Evolutionary conservation across 2,888 invertebrate species (phyloP).

Genomic region (Xanthostigma xanthostigma): DNA sequence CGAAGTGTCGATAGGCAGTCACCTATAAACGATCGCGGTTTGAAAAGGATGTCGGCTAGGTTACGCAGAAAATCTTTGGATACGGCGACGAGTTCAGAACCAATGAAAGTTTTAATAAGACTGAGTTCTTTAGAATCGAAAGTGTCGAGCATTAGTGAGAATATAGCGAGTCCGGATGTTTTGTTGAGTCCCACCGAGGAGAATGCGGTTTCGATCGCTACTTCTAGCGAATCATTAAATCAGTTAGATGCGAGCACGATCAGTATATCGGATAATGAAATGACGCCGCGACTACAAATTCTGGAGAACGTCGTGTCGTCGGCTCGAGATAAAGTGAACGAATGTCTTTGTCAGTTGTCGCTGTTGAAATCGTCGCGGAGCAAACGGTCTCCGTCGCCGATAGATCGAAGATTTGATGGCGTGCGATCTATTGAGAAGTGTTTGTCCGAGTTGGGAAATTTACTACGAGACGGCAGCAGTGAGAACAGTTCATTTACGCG

Average conservation of each 20-base stretch:
- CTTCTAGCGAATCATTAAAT: slow-evolving; percentile 41
- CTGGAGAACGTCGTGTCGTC: slow-evolving; percentile 45
- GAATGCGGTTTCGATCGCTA: slow-evolving; percentile 19
- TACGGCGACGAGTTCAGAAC: slow-evolving; percentile 61
- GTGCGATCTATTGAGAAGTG: slow-evolving; percentile 47
- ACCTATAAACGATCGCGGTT: slow-evolving; percentile 31
- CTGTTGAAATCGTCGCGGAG: slow-evolving; percentile 44
- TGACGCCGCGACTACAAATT: slow-evolving; percentile 39
- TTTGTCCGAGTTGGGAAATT: slow-evolving; percentile 43
- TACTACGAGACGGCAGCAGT: slow-evolving; percentile 42
- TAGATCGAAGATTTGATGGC: slow-evolving; percentile 37
- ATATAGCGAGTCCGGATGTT: slow-evolving; percentile 27
- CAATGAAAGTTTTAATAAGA: slow-evolving; percentile 65
- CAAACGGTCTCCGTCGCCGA: slow-evolving; percentile 47
- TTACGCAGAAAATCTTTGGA: slow-evolving; percentile 62
- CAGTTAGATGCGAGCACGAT: slow-evolving; percentile 23
- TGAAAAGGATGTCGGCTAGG: slow-evolving; percentile 37
- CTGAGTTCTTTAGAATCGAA: slow-evolving; percentile 64
- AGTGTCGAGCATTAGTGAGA: slow-evolving; percentile 24
- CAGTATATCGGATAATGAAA: slow-evolving; percentile 9
- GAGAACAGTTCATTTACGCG: slow-evolving; percentile 1
- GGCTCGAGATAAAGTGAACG: slow-evolving; percentile 51
- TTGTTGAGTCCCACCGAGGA: slow-evolving; percentile 11
- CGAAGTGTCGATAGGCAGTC: slow-evolving; percentile 27
- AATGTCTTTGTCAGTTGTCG: slow-evolving; percentile 48